Base-by-base conservation (phyloP, 2,888 invertebrate genomes). In the Xestobium rufovillosum region DNA sequence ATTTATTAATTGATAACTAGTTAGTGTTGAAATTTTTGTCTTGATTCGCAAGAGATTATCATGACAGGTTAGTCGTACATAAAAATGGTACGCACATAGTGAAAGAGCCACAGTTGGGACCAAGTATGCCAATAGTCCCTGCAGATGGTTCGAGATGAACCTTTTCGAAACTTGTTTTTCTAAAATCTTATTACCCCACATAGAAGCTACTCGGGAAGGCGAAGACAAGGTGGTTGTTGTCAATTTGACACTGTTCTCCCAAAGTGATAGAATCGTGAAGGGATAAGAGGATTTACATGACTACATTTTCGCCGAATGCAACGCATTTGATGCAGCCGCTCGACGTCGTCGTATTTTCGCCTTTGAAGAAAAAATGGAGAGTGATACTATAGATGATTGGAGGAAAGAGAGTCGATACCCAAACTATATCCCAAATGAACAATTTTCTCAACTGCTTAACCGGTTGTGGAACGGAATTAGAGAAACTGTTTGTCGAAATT, bases 171-270 rank as follows among this genome's bases (percentile, higher is more conserved):
- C 8, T 8, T 28, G 28, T 8, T 28, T 28, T 6, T 28, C 10
- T 6, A 11, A 28, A n/a, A 11, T 28, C 10, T 9, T 28, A 6
- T 11, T 28, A 6, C 28, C 28, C 8, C 28, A 28, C 28, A 11
- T 28, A 6, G 10, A 28, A 28, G 10, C 10, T 6, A 28, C 6
- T 6, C 11, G 9, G n/a, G 28, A 28, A 28, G 10, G 6, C 8
- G 28, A 11, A 9, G 28, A 28, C 8, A 11, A 28, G 10, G 28
- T 23, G 23, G 47, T 51, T 4, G 13, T 55, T 10, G 44, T 57
- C 31, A 55, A n/a, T n/a, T 57, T 29, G 16, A 27, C 10, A 27
- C 6, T 10, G 8, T 27, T 39, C 19, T 33, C 14, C 13, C n/a
- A 31, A 41, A 14, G 44, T 53, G 25, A n/a, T 57, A 2, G 11